Evolutionary conservation across 2,888 invertebrate species (phyloP), one percentile per base, ranked within the genome.

Genomic region (Vanessa cardui): DNA sequence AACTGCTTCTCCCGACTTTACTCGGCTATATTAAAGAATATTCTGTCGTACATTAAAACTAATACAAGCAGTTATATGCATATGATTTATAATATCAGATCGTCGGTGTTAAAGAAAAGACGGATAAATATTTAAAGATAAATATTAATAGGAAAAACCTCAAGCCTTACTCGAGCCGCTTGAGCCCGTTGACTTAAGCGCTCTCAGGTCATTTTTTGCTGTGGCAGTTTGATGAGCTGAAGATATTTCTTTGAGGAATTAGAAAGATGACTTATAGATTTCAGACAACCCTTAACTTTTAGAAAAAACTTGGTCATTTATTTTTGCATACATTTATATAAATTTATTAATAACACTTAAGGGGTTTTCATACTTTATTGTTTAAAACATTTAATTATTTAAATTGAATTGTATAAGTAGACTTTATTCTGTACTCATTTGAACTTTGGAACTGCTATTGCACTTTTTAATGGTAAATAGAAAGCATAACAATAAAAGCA

Each of bases 211-310:
- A 52, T 52, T 56, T 56, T 56, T 39, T 39, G 56, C 56, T 56
- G 56, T 6, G 33, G 39, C 56, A 56, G 56, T 56, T 56, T 56
- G 56, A 56, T 56, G n/a, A 18, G 39, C n/a, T 56, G 12, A 9
- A 56, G 56, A 56, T 56, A 56, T 16, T n/a, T 1, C 12, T 56
- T 33, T 56, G 56, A 31, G 3, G 52, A 54, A 26, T 54, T 54
- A 26, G 52, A 31, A 31, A 21, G 20, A 50, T 39, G 39, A 20
- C 12, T 16, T 50, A 21, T 52, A 31, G 15, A 52, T 52, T 52
- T n/a, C 26, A n/a, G 16, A 31, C n/a, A n/a, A 31, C 16, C 16
- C 8, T 54, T 8, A 16, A 26, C 6, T 26, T 26, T 21, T 21
- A 16, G 16, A 20, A 26, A 49, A 49, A 20, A 3, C 4, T 8